Percentiles rank a stretch among this genome's conserved stretches.
Conservation (phyloP, 2,888 invertebrate genomes). For the Ophioninae sp. region DNA sequence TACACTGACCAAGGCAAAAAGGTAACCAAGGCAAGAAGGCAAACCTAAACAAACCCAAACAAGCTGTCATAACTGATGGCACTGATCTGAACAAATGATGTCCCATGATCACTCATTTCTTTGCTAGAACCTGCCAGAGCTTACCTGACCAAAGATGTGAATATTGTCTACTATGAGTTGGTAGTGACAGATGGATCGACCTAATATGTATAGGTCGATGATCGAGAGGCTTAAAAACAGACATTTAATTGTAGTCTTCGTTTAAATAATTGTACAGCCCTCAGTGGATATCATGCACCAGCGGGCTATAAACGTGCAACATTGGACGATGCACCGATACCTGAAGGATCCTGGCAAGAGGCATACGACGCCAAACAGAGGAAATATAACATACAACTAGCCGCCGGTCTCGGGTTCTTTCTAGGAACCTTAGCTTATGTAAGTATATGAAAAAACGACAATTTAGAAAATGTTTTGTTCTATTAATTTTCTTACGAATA, state of each 20-base stretch:
- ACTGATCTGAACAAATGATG: too few species aligned
- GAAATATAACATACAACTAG: slow-evolving; percentile 86
- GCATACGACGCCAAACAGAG: slow-evolving; percentile 85
- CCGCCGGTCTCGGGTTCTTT: slow-evolving; percentile 82
- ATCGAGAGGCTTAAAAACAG: too few species aligned
- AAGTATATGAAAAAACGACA: slow-evolving; percentile 67
- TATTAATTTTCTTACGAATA: not conserved
- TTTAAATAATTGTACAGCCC: slow-evolving; percentile 57
- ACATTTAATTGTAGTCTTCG: not conserved
- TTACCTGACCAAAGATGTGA: too few species aligned
- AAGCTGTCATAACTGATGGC: too few species aligned
- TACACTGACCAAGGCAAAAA: too few species aligned
- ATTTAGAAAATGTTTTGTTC: not conserved
- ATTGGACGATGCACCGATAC: slow-evolving; percentile 90
- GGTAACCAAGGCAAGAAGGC: too few species aligned
- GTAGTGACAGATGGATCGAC: too few species aligned
- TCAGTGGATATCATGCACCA: slow-evolving; percentile 64
- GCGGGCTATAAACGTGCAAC: slow-evolving; percentile 79
- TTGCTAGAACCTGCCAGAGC: too few species aligned
- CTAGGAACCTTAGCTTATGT: slow-evolving; percentile 81
- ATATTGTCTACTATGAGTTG: too few species aligned
- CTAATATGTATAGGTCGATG: too few species aligned
- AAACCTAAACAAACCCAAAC: too few species aligned
- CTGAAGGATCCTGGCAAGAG: slow-evolving; percentile 90
- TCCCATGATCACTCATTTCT: too few species aligned